These are phyloP conservation scores for Scaptomyza tumidula DNA, from an alignment of 2,888 invertebrate genomes.

Conservation along the genomic window DNA sequence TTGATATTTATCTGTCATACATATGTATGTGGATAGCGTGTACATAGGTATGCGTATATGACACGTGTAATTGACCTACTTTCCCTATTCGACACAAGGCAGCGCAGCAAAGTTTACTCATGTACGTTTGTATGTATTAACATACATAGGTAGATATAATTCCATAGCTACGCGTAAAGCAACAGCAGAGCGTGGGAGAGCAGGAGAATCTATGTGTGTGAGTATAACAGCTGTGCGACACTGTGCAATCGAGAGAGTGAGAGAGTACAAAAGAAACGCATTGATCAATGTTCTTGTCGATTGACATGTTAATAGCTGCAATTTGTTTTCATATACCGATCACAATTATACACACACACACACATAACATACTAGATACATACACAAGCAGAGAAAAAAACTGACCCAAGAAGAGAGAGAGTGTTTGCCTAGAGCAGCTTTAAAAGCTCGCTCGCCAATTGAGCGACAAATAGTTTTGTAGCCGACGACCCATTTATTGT, in stretches of 20 bases:
- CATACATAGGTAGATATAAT: slow-evolving; percentile 17
- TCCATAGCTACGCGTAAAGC: slow-evolving; percentile 40
- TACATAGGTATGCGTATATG: slow-evolving; percentile 49
- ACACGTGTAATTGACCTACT: slow-evolving; percentile 84
- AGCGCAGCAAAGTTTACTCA: slow-evolving; percentile 30
- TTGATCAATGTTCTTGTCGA: slow-evolving; percentile 49
- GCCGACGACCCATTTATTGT: slow-evolving; percentile 70
- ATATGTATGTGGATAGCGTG: slow-evolving; percentile 6
- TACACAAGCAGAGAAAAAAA: slow-evolving; percentile 15
- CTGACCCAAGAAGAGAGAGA: slow-evolving; percentile 11
- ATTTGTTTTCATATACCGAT: slow-evolving; percentile 55
- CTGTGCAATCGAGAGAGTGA: slow-evolving; percentile 8
- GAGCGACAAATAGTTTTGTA: slow-evolving; percentile 64
- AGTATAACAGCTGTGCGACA: slow-evolving; percentile 33
- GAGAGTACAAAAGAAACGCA: slow-evolving; percentile 17
- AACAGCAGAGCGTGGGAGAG: slow-evolving; percentile 1
- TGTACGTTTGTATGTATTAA: slow-evolving; percentile 4
- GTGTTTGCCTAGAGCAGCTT: background rate
- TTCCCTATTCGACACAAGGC: slow-evolving; percentile 74
- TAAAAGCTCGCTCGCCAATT: slow-evolving; percentile 29
- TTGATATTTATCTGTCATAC: background rate
- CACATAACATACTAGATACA: slow-evolving; percentile 6
- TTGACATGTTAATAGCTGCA: slow-evolving; percentile 58
- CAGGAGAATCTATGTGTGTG: slow-evolving; percentile 4
- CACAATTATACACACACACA: slow-evolving; percentile 44